A percentile compares a stretch with the other conserved stretches of the same genome.
Conservation (phyloP, 2,888 invertebrate genomes). For the Drosophila borealis region DNA sequence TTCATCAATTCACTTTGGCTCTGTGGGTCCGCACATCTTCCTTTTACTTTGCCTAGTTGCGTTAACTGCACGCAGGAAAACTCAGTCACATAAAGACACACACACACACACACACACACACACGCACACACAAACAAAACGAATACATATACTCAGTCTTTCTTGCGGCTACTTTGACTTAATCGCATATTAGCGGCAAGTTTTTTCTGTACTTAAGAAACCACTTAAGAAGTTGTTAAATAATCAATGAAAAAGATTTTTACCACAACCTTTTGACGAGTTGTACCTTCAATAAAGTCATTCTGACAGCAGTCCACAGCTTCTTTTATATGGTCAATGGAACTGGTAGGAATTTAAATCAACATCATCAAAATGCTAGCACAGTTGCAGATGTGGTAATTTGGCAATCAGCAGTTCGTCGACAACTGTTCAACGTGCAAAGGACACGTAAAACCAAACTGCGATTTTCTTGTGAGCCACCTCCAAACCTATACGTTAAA, state of each 20-base stretch:
- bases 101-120: conserved; percentile 14
- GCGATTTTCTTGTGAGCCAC: background rate
- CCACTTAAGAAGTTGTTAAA: conserved; percentile 85
- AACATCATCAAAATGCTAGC: conserved; percentile 17
- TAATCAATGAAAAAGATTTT: conserved; percentile 84
- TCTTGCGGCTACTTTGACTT: conserved; percentile 69
- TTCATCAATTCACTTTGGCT: conserved; percentile 78
- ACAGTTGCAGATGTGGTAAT: conserved; percentile 39
- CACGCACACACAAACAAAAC: background rate
- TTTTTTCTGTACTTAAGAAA: conserved; percentile 83
- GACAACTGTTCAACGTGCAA: conserved; percentile 5
- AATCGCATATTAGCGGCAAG: conserved; percentile 82
- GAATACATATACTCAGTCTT: conserved; percentile 13
- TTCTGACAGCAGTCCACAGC: conserved; percentile 17
- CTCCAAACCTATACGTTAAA: background rate
- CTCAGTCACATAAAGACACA: conserved; percentile 27
- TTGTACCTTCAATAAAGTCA: conserved; percentile 46
- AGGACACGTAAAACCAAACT: background rate
- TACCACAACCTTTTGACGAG: conserved; percentile 12
- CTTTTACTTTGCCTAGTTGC: conserved; percentile 50
- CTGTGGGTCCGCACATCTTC: conserved; percentile 35
- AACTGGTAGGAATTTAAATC: conserved; percentile 8
- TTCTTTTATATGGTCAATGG: background rate
- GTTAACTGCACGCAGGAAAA: conserved; percentile 47
- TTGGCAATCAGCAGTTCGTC: conserved; percentile 58